Conservation (phyloP, 2,113 vertebrate species). For the Pelmatolapia mariae region DNA sequence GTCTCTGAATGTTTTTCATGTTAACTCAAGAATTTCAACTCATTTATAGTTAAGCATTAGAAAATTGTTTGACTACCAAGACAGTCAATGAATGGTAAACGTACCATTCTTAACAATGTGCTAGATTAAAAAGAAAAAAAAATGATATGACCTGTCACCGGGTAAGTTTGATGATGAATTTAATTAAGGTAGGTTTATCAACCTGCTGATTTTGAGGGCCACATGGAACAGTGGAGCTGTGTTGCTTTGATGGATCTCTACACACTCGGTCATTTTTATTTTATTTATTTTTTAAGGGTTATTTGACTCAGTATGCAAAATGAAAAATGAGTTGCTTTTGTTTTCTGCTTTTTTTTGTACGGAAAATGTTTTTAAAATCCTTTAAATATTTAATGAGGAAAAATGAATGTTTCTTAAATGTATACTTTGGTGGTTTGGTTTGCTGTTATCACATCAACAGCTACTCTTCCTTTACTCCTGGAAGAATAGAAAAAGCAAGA, state of each 20-base stretch:
- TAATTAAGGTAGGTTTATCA: not conserved
- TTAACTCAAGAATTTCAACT: not conserved
- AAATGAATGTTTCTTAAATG: fast-evolving
- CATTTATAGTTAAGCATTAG: not conserved
- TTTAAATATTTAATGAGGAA: not conserved
- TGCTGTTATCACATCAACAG: not conserved
- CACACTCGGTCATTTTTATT: not conserved
- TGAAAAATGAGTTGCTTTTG: fast-evolving
- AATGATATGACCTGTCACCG: not conserved
- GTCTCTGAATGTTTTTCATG: not conserved
- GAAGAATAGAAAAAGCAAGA: fast-evolving
- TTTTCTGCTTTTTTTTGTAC: not conserved
- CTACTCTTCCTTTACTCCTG: not conserved
- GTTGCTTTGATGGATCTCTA: too few relatives aligned
- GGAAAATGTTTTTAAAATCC: fast-evolving
- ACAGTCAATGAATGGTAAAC: not conserved
- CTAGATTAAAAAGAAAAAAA: fast-evolving
- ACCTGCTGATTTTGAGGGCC: not conserved
- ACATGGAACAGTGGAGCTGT: not conserved
- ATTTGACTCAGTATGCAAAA: not conserved
- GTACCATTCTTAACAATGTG: not conserved
- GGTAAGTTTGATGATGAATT: not conserved
- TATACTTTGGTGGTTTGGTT: fast-evolving
- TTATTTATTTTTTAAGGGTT: not conserved
- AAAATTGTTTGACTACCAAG: not conserved